Base-by-base conservation (phyloP, 2,888 invertebrate genomes). In the Bellardia bayeri region DNA sequence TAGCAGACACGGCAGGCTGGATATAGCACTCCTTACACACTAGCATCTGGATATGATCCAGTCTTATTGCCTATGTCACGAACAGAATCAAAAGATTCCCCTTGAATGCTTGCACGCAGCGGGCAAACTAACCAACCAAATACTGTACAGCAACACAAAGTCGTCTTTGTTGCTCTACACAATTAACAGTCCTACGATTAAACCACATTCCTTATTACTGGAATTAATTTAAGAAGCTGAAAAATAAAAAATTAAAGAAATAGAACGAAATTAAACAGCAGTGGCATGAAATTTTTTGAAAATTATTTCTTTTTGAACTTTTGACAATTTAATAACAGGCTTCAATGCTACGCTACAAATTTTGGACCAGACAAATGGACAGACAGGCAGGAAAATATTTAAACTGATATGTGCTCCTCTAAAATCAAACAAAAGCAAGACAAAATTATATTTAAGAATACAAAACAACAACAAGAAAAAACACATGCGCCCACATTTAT, bases 291-390 rank as follows among this genome's bases (percentile, higher is more conserved):
- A 86, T 89, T 88, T 87, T 68, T 71, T 42, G 82, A 79, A 89
- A 88, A 89, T 89, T 90, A 91, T 91, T 90, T 90, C 90, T 91
- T 90, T 89, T 89, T 89, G 89, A 90, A 89, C 91, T 91, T 92
- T 93, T 93, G 93, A 93, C 93, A 93, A 93, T 93, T 93, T 93
- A 93, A 93, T 93, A 93, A 93, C 92, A 93, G 93, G 91, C 90
- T 90, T 78, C 71, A 84, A 72, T 58, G 80, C 72, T 81, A 76
- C 76, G 72, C 74, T 87, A 64, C 75, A 76, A 76, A 76, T 83
- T 74, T 51, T 75, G n/a, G 82, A 69, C 75, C 86, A 79, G 80
- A 76, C 81, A 80, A 42, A 71, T 45, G 30, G 58, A 45, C 45
- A 51, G 16, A 76, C 87, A 78, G 80, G 74, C 82, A 69, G 58